Base-by-base conservation (phyloP, 2,797 vertebrate species). In the Poecile montanus region DNA sequence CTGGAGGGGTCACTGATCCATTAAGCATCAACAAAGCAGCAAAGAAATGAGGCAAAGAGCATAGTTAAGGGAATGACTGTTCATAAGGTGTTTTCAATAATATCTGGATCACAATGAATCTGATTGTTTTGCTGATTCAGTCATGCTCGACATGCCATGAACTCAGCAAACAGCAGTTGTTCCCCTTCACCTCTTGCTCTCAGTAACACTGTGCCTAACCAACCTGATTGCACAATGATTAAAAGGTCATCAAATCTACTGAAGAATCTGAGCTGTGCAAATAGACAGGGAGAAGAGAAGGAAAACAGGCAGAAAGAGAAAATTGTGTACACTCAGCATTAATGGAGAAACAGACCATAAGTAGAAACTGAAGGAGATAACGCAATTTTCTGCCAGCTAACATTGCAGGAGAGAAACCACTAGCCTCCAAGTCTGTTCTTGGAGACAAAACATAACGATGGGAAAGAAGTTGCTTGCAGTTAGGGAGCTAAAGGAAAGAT, bases 161-260 rank as follows among this genome's bases (percentile, higher is more conserved):
- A 78, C 76, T 78, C 10, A 1, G 48, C 30, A 75, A 92, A 73
- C 18, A 66, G 50, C 16, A 61, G 40, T 32, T 53, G 1, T 45
- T 73, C 11, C 16, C 8, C 42, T 88, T 71, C 17, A 8, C 42
- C 11, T 36, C 57, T 71, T 1, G 2, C 7, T 60, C 57, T 80
- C 16, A 63, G 48, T 57, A 89, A 53, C 26, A 16, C 8, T 45
- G 21, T 29, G 42, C 34, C 38, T 27, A 79, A 77, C 29, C 82
- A 71, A 42, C 26, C 17, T 36, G 68, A 74, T 29, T 80, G 57
- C 29, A 45, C 34, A 83, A 77, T 47, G 79, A 77, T 48, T 75
- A 89, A 84, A 94, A 94, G 70, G 94, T 75, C 66, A 88, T 57
- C 48, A 88, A 61, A 81, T 22, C 63, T 51, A 32, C 58, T 42